phyloP scores from a whole-genome alignment of 2,888 invertebrate genomes.

The Aporophyla lueneburgensis region DNA sequence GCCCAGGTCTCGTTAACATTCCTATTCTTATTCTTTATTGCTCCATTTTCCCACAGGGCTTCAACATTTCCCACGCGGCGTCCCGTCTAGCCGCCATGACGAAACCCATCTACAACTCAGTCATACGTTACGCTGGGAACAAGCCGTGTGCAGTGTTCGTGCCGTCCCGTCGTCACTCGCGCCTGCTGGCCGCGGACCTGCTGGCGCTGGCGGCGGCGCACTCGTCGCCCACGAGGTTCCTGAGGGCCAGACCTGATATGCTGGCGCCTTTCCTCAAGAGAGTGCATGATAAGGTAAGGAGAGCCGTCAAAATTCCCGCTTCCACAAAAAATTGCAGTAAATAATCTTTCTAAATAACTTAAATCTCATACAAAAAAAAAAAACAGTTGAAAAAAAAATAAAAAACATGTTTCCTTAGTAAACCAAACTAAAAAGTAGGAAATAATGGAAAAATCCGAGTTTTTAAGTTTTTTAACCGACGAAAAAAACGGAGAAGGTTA shows the following conservation, averaged over 20 bases:
- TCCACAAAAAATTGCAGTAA: too few relatives aligned
- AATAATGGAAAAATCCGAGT: too few relatives aligned
- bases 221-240: constrained; percentile 95
- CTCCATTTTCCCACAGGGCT: constrained; percentile 91
- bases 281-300: constrained; percentile 95
- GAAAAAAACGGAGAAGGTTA: too few relatives aligned
- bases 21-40: too few relatives aligned
- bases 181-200: constrained; percentile 98
- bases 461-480: too few relatives aligned
- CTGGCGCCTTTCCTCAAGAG: constrained; percentile 97
- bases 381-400: too few relatives aligned
- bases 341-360: too few relatives aligned
- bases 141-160: constrained; percentile 98
- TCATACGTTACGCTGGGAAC: constrained; percentile 95
- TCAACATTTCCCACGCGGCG: constrained; percentile 99
- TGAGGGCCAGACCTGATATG: constrained; percentile 96
- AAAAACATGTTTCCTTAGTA: too few relatives aligned
- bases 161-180: constrained; percentile 96
- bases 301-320: background rate
- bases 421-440: too few relatives aligned
- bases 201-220: constrained; percentile 98
- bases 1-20: too few relatives aligned
- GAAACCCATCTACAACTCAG: constrained; percentile 98
- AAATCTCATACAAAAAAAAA: too few relatives aligned
- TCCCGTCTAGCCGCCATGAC: constrained; percentile 99